phyloP scores from a whole-genome alignment of 2,113 vertebrate genomes.

The Garra rufa region DNA sequence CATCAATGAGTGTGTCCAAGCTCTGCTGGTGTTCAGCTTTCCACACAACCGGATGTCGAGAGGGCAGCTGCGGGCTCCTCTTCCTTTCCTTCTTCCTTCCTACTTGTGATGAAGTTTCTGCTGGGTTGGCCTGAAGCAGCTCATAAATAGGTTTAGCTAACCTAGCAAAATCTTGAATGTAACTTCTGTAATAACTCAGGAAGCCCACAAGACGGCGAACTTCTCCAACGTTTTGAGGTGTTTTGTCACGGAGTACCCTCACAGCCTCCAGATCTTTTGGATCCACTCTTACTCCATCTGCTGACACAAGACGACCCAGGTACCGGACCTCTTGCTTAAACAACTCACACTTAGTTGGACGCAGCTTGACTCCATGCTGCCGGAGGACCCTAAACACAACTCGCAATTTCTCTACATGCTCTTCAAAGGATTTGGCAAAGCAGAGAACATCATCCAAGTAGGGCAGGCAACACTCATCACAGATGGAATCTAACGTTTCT shows the following conservation, averaged over 20 bases:
- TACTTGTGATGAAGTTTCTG: background rate
- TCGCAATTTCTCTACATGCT: background rate
- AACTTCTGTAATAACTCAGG: background rate
- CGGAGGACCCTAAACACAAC: background rate
- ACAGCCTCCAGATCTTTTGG: background rate
- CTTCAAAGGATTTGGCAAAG: background rate
- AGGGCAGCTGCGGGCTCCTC: background rate
- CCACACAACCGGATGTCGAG: background rate
- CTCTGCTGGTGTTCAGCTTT: background rate
- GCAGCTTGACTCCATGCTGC: background rate
- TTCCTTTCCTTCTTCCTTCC: background rate
- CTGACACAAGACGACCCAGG: background rate
- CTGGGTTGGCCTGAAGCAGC: background rate
- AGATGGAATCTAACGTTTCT: background rate
- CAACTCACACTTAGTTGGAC: background rate
- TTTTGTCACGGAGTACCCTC: background rate
- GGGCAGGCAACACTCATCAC: background rate
- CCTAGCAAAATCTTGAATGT: background rate
- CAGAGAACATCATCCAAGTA: background rate
- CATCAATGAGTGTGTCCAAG: background rate
- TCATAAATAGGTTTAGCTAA: background rate
- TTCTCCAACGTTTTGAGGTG: background rate
- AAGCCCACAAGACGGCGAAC: background rate
- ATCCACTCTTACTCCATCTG: background rate
- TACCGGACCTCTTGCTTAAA: background rate